Percentiles rank a stretch among this genome's conserved stretches.
Evolutionary conservation across 2,888 invertebrate species (phyloP).

Genomic region (Ferrisia virgata): DNA sequence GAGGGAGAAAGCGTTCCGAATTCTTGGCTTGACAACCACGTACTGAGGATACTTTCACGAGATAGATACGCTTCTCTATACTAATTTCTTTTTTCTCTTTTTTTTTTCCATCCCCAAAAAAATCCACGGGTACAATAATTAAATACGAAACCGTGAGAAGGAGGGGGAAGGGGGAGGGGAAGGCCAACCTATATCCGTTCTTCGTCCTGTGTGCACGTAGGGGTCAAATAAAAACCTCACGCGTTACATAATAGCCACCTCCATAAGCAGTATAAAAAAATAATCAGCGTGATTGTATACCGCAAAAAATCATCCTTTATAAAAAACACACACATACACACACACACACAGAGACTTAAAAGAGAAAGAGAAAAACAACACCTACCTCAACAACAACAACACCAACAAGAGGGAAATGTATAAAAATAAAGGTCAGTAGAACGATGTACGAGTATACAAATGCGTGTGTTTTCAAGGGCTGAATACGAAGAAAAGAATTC

Average conservation of each 20-base stretch:
- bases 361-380: no score
- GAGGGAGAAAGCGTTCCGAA: no score
- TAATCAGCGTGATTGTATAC: neutral
- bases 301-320: conserved; percentile 15
- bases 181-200: neutral
- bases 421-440: conserved; percentile 35
- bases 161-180: no score
- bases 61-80: no score
- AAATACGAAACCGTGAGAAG: no score
- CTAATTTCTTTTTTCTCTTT: no score
- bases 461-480: conserved; percentile 11
- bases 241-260: neutral
- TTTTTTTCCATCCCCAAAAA: no score
- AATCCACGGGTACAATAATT: no score
- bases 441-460: neutral
- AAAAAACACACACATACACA: neutral
- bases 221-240: neutral
- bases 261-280: neutral
- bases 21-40: no score
- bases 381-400: no score
- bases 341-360: neutral
- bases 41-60: no score
- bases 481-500: neutral
- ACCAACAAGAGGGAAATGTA: neutral
- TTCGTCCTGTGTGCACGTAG: no score